Base-by-base conservation (phyloP, 92 coral and sea anemone genomes). In the Epizoanthus scotinus region DNA sequence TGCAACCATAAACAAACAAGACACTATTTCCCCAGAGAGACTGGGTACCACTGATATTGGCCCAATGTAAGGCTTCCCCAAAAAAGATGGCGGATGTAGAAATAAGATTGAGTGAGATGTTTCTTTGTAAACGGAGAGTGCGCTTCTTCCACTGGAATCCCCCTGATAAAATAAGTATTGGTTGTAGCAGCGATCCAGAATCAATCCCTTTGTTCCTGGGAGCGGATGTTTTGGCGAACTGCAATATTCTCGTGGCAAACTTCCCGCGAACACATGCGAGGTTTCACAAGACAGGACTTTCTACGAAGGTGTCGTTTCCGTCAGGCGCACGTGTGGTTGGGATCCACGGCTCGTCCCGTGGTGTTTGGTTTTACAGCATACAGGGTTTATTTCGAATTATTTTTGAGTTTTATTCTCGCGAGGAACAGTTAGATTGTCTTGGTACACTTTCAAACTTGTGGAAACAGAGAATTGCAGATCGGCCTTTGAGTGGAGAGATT, bases 181-280 rank as follows among this genome's bases (percentile, higher is more conserved):
- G 27, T n/a, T 50, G 55, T 10, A 83, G 52, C 18, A 47, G 55
- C 25, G 67, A 70, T 52, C 73, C 78, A 56, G 77, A 82, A 40
- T 65, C 75, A 52, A 82, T 80, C 0, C 97, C 97, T 9, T 77
- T 94, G 53, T 94, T 92, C 79, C 73, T 94, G 62, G 98, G 97
- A 29, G 91, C 94, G 29, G 98, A 94, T 84, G 94, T 94, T n/a
- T 67, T 94, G 50, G 78, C 85, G 6, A 90, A 87, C 56, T 94
- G 97, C 86, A 81, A 88, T 31, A 86, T 90, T 67, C 85, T 88
- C 15, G 77, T 85, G 26, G 82, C 91, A 14, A 94, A 94, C 66
- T 78, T 85, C n/a, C 98, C 98, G 21, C 90, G 98, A 84, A 86
- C 92, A 73, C 98, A 94, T 71, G 97, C 97, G 17, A 90, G 91